A percentile compares a stretch with the other conserved stretches of the same genome.
These are phyloP conservation scores for Mactromeris polynyma DNA, from an alignment of 2,888 invertebrate genomes.

Conservation along the genomic window DNA sequence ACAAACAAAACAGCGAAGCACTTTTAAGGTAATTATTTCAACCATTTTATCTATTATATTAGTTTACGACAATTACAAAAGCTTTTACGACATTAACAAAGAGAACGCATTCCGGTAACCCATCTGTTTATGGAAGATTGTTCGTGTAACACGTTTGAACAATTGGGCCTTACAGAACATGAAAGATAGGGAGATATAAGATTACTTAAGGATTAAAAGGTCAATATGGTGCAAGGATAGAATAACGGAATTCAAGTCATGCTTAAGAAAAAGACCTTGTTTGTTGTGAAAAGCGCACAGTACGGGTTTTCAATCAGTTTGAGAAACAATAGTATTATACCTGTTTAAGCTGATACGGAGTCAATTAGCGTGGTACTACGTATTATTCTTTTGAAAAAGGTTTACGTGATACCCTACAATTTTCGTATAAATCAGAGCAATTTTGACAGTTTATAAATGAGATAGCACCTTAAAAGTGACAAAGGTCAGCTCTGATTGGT, in stretches of 20 bases:
- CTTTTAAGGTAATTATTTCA: slow-evolving; percentile 48
- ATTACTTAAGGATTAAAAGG: slow-evolving; percentile 59
- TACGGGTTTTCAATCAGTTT: slow-evolving; percentile 56
- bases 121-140: slow-evolving; percentile 48
- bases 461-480: slow-evolving; percentile 67
- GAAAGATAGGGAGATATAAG: slow-evolving; percentile 54
- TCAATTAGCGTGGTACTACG: slow-evolving; percentile 65
- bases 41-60: slow-evolving; percentile 52
- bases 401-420: slow-evolving; percentile 56
- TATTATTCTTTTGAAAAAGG: slow-evolving; percentile 42
- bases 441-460: slow-evolving; percentile 59
- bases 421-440: slow-evolving; percentile 61
- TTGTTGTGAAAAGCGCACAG: slow-evolving; percentile 62
- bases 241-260: slow-evolving; percentile 52
- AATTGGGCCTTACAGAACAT: slow-evolving; percentile 47
- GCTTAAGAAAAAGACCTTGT: slow-evolving; percentile 46
- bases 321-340: slow-evolving; percentile 61
- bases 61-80: slow-evolving; percentile 44
- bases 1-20: neutral
- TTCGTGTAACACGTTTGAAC: slow-evolving; percentile 58
- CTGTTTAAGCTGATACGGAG: slow-evolving; percentile 51
- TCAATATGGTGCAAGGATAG: slow-evolving; percentile 62
- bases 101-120: slow-evolving; percentile 42
- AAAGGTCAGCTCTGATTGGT: slow-evolving; percentile 64
- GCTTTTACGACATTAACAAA: slow-evolving; percentile 44